phyloP scores from a whole-genome alignment of 2,797 vertebrate species.

The Melanotaenia trifasciata region DNA sequence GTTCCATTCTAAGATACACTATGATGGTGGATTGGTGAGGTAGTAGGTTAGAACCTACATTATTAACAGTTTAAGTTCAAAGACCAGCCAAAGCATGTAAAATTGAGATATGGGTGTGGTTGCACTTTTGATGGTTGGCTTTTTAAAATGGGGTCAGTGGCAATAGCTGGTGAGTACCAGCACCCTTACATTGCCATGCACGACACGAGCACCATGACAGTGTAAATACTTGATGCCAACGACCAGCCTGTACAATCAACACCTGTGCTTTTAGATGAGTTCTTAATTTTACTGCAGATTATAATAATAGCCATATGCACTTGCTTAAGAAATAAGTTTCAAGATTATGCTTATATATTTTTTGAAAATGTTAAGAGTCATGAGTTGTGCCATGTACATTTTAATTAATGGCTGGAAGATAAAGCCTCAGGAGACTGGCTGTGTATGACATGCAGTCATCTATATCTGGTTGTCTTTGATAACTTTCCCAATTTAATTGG shows the following conservation, averaged over 20 bases:
- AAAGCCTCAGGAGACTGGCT: slow-evolving; percentile 69
- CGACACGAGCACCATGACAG: slow-evolving; percentile 69
- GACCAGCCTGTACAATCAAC: slow-evolving; percentile 80
- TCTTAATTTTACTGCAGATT: slow-evolving; percentile 80
- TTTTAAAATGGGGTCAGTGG: slow-evolving; percentile 70
- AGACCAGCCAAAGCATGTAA: slow-evolving; percentile 80
- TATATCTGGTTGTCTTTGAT: slow-evolving; percentile 68
- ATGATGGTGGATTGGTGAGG: slow-evolving; percentile 61
- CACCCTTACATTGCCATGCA: slow-evolving; percentile 70
- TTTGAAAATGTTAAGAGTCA: slow-evolving; percentile 71
- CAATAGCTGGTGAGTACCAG: slow-evolving; percentile 71
- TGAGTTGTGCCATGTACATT: slow-evolving; percentile 74
- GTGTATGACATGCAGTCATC: slow-evolving; percentile 65
- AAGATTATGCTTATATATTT: slow-evolving; percentile 81
- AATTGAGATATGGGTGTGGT: slow-evolving; percentile 68
- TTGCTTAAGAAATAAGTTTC: slow-evolving; percentile 79
- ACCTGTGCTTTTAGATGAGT: slow-evolving; percentile 79
- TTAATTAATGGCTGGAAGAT: slow-evolving; percentile 64
- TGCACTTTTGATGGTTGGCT: slow-evolving; percentile 69
- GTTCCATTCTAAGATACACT: slow-evolving; percentile 61
- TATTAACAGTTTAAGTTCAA: slow-evolving; percentile 68
- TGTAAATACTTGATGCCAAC: slow-evolving; percentile 76
- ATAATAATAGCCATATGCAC: slow-evolving; percentile 83
- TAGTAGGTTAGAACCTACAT: slow-evolving; percentile 74
- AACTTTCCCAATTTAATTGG: slow-evolving; percentile 67